These are phyloP conservation scores for Ephydatia muelleri DNA, from an alignment of 37 sponge, comb jelly and placozoan species.

Conservation along the genomic window DNA sequence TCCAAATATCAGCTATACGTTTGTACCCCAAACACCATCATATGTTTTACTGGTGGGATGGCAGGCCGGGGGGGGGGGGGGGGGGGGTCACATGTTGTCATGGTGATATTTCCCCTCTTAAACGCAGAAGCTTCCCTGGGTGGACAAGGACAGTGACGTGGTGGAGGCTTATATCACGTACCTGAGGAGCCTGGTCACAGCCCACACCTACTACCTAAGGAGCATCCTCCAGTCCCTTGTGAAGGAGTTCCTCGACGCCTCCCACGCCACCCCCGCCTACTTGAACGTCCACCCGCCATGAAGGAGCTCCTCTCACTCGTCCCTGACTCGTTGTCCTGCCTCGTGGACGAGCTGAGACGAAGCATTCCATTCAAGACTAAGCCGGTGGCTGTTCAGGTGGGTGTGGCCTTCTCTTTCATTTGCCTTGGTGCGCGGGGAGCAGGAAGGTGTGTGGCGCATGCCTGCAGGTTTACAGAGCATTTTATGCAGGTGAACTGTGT, in stretches of 20 bases:
- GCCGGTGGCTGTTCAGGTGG: conserved; percentile 11
- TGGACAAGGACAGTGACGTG: conserved; percentile 13
- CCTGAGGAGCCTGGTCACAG: conserved; percentile 60
- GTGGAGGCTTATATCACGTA: conserved; percentile 62
- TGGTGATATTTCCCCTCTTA: neutral
- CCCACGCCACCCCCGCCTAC: neutral
- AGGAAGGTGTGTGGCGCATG: too few relatives aligned
- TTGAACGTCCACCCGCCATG: neutral
- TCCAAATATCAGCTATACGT: too few relatives aligned
- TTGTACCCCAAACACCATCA: too few relatives aligned
- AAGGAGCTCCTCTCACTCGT: neutral
- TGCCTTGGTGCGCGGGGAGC: too few relatives aligned
- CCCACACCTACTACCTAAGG: conserved; percentile 67
- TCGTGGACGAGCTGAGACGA: neutral
- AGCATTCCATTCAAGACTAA: conserved; percentile 5
- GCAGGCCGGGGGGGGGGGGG: too few relatives aligned
- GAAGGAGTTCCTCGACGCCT: neutral
- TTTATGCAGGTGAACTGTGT: too few relatives aligned
- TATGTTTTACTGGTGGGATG: too few relatives aligned
- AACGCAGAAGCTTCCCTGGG: conserved; percentile 59
- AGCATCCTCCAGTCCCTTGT: conserved; percentile 46
- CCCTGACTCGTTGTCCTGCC: neutral
- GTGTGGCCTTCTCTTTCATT: neutral
- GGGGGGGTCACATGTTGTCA: too few relatives aligned
- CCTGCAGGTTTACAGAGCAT: too few relatives aligned